Percentiles rank a stretch among this genome's conserved stretches.
phyloP scores from a whole-genome alignment of 2,797 vertebrate genomes.

The Myiotriccus ornatus region DNA sequence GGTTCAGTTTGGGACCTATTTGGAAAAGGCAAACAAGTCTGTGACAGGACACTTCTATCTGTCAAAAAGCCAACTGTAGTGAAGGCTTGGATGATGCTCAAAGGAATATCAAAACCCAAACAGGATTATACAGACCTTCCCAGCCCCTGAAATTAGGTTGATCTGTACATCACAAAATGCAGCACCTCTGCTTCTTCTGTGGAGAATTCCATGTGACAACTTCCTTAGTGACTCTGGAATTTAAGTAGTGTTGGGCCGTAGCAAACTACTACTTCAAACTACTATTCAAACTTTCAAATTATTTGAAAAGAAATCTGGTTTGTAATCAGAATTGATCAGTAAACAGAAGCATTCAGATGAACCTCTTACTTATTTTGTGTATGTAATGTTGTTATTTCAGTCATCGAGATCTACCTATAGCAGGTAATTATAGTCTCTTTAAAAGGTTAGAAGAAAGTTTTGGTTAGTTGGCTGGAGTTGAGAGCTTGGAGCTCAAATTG shows the following conservation, averaged over 20 bases:
- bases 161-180: not conserved
- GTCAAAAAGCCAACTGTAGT: not conserved
- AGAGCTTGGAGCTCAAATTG: not conserved
- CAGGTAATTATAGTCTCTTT: not conserved
- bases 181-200: not conserved
- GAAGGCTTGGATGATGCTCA: not conserved
- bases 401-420: not conserved
- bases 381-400: not conserved
- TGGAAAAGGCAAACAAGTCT: not conserved
- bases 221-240: not conserved
- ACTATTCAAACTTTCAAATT: too few relatives aligned
- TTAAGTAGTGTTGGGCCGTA: not conserved
- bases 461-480: rapidly evolving
- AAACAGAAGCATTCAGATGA: not conserved
- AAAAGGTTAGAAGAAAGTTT: not conserved
- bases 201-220: not conserved
- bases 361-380: not conserved
- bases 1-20: not conserved
- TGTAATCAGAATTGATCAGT: not conserved
- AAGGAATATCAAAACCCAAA: not conserved
- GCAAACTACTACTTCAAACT: not conserved
- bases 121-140: not conserved
- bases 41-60: not conserved
- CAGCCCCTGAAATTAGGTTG: not conserved
- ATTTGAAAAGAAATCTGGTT: not conserved